These are phyloP conservation scores for Nannospalax galili DNA, from an alignment of 2,113 vertebrate genomes.

Conservation along the genomic window DNA sequence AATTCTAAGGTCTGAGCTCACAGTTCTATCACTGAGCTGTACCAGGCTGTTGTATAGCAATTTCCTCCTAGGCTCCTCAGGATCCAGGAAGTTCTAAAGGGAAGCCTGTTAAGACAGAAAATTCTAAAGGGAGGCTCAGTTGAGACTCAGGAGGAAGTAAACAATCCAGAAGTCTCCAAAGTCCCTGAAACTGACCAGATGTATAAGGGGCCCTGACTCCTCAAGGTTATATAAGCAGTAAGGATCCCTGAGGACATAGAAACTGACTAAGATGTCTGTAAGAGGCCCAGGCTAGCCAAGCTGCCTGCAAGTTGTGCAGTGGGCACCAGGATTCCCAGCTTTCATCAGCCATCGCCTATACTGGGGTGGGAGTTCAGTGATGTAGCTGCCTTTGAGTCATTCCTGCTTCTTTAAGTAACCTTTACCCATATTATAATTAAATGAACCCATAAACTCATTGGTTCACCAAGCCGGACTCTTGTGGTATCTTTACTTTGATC, in stretches of 20 bases:
- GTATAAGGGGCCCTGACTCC: neutral
- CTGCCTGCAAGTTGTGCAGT: neutral
- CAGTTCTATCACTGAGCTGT: neutral
- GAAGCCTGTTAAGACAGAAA: no score
- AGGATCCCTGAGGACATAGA: neutral
- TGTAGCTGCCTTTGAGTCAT: neutral
- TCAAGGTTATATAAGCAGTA: neutral
- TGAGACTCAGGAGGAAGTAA: neutral
- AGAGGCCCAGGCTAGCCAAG: neutral
- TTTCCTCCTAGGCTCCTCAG: no score
- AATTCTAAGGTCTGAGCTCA: neutral
- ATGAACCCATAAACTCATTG: neutral
- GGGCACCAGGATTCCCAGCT: neutral
- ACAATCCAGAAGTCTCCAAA: neutral
- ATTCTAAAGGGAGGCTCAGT: no score
- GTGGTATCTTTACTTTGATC: neutral
- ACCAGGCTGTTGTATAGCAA: neutral
- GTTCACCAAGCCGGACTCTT: neutral
- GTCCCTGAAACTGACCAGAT: neutral
- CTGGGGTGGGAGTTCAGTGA: neutral
- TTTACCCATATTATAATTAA: neutral
- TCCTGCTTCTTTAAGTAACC: neutral
- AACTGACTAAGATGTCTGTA: neutral
- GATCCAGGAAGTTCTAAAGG: neutral
- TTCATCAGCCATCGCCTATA: neutral